Conservation (phyloP, 2,888 invertebrate species). For the Nomada ferruginata region DNA sequence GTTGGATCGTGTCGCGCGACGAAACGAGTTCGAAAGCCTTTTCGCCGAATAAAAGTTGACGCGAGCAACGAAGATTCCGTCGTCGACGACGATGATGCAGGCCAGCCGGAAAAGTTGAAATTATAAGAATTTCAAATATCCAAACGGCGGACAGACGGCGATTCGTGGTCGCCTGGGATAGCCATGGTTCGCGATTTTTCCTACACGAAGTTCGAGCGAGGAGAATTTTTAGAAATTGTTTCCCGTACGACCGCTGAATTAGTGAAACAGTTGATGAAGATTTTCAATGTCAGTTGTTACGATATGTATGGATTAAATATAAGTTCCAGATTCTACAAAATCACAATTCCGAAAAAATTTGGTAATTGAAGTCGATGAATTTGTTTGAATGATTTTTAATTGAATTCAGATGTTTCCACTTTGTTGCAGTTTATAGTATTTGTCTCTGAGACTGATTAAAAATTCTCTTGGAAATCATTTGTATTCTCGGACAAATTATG, state of each 20-base stretch:
- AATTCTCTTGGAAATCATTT: too few species aligned
- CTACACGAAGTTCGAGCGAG: not conserved
- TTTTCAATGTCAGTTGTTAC: not conserved
- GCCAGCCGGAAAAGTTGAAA: slow-evolving; percentile 74
- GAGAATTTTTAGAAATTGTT: slow-evolving; percentile 21
- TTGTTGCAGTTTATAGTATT: too few species aligned
- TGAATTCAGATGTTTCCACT: too few species aligned
- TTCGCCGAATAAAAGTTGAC: slow-evolving; percentile 71
- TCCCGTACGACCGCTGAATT: not conserved
- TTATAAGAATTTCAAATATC: slow-evolving; percentile 79
- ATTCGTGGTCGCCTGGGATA: slow-evolving; percentile 38
- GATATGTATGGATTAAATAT: too few species aligned
- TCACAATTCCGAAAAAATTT: too few species aligned
- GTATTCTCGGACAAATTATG: too few species aligned
- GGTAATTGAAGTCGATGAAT: too few species aligned
- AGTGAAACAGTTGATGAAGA: not conserved
- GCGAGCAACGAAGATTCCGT: slow-evolving; percentile 34
- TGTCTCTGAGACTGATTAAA: too few species aligned
- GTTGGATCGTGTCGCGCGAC: slow-evolving; percentile 64
- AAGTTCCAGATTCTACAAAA: too few species aligned
- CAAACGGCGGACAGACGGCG: slow-evolving; percentile 63
- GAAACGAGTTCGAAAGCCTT: slow-evolving; percentile 76
- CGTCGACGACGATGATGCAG: slow-evolving; percentile 20
- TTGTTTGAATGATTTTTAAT: too few species aligned
- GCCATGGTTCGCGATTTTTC: slow-evolving; percentile 28